Evolutionary conservation across 2,113 vertebrate species (phyloP).

Genomic region (Murina feae): DNA sequence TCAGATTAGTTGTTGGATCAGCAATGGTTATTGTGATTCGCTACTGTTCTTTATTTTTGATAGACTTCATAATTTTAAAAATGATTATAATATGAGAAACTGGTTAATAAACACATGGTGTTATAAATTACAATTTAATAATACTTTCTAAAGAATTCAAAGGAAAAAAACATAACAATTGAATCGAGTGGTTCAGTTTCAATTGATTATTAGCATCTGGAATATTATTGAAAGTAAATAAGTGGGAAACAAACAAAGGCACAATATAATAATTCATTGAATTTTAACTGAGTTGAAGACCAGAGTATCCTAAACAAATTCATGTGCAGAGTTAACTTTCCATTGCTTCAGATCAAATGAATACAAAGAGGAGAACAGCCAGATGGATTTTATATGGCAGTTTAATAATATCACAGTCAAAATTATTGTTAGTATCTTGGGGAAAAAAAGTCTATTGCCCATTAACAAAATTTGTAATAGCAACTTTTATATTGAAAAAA

Average conservation of each 20-base stretch:
- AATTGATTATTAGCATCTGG: background rate
- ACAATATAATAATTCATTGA: constrained; percentile 9
- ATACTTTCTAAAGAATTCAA: background rate
- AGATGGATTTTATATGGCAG: background rate
- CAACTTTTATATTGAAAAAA: background rate
- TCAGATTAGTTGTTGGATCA: background rate
- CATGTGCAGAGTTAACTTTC: background rate
- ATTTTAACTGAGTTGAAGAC: background rate
- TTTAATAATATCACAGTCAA: background rate
- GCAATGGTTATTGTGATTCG: background rate
- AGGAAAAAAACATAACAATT: background rate
- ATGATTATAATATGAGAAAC: background rate
- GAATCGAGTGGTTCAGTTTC: background rate
- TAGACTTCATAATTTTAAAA: background rate
- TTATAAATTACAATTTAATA: background rate
- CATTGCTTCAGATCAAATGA: background rate
- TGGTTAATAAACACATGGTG: background rate
- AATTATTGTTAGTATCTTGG: background rate
- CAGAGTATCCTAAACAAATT: background rate
- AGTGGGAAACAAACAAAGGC: background rate
- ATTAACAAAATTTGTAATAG: background rate
- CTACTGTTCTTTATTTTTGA: background rate
- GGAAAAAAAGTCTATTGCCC: background rate
- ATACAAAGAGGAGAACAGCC: background rate
- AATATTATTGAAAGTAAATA: background rate